Evolutionary conservation across 2,113 vertebrate genomes (phyloP).

Genomic region (Chloropsis hardwickii): DNA sequence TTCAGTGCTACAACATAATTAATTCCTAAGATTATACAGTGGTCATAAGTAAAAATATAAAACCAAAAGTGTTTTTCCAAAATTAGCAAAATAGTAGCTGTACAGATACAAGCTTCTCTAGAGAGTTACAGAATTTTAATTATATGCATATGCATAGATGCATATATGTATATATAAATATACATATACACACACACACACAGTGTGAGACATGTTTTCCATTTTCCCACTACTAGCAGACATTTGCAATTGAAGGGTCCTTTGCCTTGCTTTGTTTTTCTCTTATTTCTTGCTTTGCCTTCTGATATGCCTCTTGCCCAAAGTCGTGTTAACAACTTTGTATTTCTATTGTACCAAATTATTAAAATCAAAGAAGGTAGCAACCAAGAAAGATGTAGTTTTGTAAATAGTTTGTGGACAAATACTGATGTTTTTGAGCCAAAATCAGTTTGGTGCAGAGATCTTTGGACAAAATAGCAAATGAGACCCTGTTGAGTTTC

Average conservation of each 20-base stretch:
- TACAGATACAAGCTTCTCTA: neutral
- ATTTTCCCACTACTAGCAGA: neutral
- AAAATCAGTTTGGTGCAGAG: neutral
- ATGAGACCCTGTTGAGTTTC: neutral
- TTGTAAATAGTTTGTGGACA: neutral
- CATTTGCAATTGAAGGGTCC: neutral
- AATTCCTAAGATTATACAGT: neutral
- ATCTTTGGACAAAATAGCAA: neutral
- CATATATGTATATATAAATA: neutral
- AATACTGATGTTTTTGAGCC: neutral
- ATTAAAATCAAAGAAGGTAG: neutral
- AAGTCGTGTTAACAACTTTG: neutral
- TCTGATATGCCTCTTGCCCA: neutral
- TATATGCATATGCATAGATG: neutral
- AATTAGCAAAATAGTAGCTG: neutral
- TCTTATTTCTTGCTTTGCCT: neutral
- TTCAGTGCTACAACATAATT: neutral
- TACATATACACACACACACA: rapidly evolving
- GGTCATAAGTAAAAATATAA: neutral
- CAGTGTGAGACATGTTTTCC: neutral
- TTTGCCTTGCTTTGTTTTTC: neutral
- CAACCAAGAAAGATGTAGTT: neutral
- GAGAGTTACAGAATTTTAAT: neutral
- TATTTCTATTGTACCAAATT: neutral
- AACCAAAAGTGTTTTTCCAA: neutral